phyloP scores from a whole-genome alignment of 2,113 vertebrate species.

The Elephas maximus region DNA sequence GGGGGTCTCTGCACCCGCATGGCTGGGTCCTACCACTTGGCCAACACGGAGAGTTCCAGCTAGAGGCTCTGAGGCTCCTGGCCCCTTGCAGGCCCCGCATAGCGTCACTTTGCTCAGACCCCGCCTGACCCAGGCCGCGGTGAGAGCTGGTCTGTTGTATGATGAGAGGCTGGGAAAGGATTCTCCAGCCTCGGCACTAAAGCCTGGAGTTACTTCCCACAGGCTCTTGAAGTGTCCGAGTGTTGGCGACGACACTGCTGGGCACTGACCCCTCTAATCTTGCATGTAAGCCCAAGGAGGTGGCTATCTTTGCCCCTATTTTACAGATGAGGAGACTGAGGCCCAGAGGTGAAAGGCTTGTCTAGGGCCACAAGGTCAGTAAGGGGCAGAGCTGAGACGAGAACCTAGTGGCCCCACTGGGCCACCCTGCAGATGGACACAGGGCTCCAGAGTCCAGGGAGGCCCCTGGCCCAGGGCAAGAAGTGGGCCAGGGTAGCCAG shows the following conservation, averaged over 20 bases:
- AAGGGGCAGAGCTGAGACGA: neutral
- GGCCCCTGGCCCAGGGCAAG: neutral
- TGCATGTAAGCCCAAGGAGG: accelerated
- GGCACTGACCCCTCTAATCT: neutral
- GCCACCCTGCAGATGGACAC: neutral
- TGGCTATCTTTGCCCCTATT: accelerated
- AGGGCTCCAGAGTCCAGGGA: neutral
- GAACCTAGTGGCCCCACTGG: neutral
- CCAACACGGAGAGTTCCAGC: neutral
- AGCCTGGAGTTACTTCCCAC: too few relatives aligned
- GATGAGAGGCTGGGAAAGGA: neutral
- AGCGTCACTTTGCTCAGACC: neutral
- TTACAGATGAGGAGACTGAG: neutral
- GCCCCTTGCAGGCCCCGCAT: neutral
- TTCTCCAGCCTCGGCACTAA: too few relatives aligned
- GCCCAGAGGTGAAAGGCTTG: neutral
- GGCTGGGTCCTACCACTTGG: neutral
- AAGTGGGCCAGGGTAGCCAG: too few relatives aligned
- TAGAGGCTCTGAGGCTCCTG: neutral
- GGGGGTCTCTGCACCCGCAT: accelerated
- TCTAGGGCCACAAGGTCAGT: neutral
- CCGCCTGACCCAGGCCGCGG: neutral
- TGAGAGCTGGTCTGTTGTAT: neutral
- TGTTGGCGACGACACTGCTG: accelerated
- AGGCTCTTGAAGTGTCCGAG: accelerated